Percentiles rank a stretch among this genome's conserved stretches.
Conservation (phyloP, 2,113 vertebrate genomes). For the Pyrgilauda ruficollis region DNA sequence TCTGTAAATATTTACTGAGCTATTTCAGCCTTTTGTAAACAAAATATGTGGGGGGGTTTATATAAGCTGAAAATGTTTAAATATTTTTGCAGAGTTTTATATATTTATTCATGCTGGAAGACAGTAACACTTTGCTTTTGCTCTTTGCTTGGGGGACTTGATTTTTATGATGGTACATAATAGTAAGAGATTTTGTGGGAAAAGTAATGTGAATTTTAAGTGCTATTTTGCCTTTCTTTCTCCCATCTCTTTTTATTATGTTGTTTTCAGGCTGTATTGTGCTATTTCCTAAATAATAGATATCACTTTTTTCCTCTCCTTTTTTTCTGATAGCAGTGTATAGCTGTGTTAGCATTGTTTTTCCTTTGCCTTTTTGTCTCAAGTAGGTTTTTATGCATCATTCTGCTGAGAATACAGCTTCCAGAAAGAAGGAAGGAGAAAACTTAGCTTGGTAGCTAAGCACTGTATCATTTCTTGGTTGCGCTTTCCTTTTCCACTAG, state of each 20-base stretch:
- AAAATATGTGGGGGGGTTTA: neutral
- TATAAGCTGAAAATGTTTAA: neutral
- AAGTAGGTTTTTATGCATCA: neutral
- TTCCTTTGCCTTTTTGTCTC: neutral
- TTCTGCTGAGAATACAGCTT: neutral
- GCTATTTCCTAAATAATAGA: neutral
- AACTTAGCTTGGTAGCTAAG: neutral
- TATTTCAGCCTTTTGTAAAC: conserved; percentile 9
- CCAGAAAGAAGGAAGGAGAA: neutral
- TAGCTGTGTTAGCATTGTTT: neutral
- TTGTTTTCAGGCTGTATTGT: conserved; percentile 24
- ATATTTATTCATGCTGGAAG: neutral
- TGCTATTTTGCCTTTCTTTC: neutral
- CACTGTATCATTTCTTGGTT: neutral
- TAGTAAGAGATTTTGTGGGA: neutral
- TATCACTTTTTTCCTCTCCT: neutral
- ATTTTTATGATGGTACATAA: conserved; percentile 32
- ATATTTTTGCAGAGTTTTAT: neutral
- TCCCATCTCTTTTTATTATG: neutral
- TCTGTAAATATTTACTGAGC: conserved; percentile 19
- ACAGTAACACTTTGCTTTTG: neutral
- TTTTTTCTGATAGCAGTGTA: neutral
- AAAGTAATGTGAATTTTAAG: conserved; percentile 19
- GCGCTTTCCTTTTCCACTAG: neutral
- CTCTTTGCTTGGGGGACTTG: neutral